Conservation (phyloP, 2,888 invertebrate genomes). For the Netelia melanura region DNA sequence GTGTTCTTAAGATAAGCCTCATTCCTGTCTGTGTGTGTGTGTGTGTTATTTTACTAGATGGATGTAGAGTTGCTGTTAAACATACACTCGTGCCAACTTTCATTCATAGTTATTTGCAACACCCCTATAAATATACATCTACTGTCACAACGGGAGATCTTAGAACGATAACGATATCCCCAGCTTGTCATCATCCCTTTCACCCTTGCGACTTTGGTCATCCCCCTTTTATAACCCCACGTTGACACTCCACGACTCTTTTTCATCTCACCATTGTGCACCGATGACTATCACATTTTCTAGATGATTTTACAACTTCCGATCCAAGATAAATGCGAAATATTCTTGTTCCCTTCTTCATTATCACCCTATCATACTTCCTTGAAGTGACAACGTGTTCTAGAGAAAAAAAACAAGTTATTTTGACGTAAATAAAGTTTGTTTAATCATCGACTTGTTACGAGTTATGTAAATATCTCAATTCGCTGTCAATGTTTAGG, state of each 20-base stretch:
- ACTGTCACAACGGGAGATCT: slow-evolving; percentile 41
- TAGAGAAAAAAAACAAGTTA: too few relatives aligned
- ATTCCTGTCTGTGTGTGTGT: slow-evolving; percentile 32
- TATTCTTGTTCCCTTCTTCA: not conserved
- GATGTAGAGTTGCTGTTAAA: slow-evolving; percentile 13
- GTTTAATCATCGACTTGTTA: too few relatives aligned
- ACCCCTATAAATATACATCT: slow-evolving; percentile 34
- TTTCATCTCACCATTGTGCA: slow-evolving; percentile 29
- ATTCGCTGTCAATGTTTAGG: too few relatives aligned
- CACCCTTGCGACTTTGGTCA: slow-evolving; percentile 59
- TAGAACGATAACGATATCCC: slow-evolving; percentile 44
- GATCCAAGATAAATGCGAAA: slow-evolving; percentile 16
- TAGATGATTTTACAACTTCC: not conserved
- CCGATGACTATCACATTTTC: slow-evolving; percentile 1
- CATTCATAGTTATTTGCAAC: slow-evolving; percentile 64
- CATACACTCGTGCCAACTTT: slow-evolving; percentile 47
- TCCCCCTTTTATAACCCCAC: slow-evolving; percentile 36
- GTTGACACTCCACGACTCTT: slow-evolving; percentile 38
- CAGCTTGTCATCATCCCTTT: slow-evolving; percentile 21
- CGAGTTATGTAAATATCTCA: too few relatives aligned
- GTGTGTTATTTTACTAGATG: not conserved
- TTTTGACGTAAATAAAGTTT: too few relatives aligned
- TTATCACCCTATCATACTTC: not conserved
- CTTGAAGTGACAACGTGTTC: not conserved
- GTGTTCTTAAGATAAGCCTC: slow-evolving; percentile 17